Percentiles rank a stretch among this genome's conserved stretches.
Evolutionary conservation across 2,888 invertebrate genomes (phyloP).

Genomic region (Drosophila aldrichi): DNA sequence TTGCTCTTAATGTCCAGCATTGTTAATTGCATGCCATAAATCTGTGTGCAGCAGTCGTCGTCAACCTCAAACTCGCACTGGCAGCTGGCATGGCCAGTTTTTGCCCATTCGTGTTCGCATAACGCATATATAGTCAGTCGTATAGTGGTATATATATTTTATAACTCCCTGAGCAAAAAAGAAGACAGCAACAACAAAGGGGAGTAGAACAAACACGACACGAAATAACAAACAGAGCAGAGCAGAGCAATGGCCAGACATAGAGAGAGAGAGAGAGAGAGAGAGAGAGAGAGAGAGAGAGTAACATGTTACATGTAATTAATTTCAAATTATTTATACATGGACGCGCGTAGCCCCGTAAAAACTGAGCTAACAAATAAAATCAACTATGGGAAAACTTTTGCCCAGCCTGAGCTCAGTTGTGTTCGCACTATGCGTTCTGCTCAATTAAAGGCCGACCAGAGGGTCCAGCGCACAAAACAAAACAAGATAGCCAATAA

Average conservation of each 20-base stretch:
- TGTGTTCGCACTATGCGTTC: conserved; percentile 54
- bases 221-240: conserved; percentile 45
- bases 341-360: conserved; percentile 62
- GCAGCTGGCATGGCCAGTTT: conserved; percentile 28
- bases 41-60: conserved; percentile 61
- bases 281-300: too few species aligned
- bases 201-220: conserved; percentile 4
- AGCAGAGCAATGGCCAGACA: conserved; percentile 53
- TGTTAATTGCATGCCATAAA: conserved; percentile 75
- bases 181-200: conserved; percentile 18
- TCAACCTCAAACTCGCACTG: conserved; percentile 41
- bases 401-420: conserved; percentile 44
- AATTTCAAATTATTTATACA: conserved; percentile 80
- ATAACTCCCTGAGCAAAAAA: conserved; percentile 46
- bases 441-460: conserved; percentile 56
- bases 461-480: background rate
- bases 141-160: conserved; percentile 56
- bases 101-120: conserved; percentile 36
- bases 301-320: conserved; percentile 79
- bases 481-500: conserved; percentile 49
- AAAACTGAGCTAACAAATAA: conserved; percentile 49
- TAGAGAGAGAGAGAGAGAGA: too few species aligned
- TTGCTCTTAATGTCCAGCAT: conserved; percentile 66
- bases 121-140: conserved; percentile 38
- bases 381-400: conserved; percentile 39